phyloP scores from a whole-genome alignment of 2,888 invertebrate genomes.

The Chalcosyrphus nemorum region DNA sequence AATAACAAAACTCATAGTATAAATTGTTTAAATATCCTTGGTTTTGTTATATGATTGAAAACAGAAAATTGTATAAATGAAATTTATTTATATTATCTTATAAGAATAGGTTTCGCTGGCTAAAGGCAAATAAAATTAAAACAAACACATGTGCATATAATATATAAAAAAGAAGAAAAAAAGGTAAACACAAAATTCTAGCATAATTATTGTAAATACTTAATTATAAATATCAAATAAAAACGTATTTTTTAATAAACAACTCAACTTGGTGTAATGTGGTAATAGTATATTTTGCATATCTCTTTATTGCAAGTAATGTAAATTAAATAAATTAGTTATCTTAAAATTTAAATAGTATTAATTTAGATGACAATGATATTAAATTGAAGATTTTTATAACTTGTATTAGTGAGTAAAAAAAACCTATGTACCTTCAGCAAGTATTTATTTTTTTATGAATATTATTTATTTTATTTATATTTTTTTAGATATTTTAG shows the following conservation, averaged over 20 bases:
- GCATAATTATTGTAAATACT: conserved; percentile 33
- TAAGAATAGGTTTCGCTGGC: conserved; percentile 63
- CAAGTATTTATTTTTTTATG: too few relatives aligned
- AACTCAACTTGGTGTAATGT: conserved; percentile 13
- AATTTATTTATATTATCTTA: conserved; percentile 57
- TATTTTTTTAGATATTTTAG: not conserved
- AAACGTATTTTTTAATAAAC: conserved; percentile 12
- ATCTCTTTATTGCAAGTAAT: not conserved
- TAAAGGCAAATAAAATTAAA: conserved; percentile 41
- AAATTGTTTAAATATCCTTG: conserved; percentile 32
- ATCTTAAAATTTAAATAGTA: conserved; percentile 9
- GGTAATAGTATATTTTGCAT: conserved; percentile 2
- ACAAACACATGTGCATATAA: not conserved
- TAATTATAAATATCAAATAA: conserved; percentile 15
- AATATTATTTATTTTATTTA: not conserved
- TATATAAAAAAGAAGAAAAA: not conserved
- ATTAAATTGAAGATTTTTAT: not conserved
- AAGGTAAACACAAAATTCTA: too few relatives aligned
- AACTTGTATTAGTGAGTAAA: not conserved
- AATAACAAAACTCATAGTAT: conserved; percentile 24
- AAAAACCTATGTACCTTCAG: conserved; percentile 11
- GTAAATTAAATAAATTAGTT: conserved; percentile 15
- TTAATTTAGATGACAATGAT: not conserved
- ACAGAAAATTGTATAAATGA: conserved; percentile 13
- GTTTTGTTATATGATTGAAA: conserved; percentile 16